A percentile compares a stretch with the other conserved stretches of the same genome.
Conservation (phyloP, 2,113 vertebrate genomes). For the Pteropus alecto region DNA sequence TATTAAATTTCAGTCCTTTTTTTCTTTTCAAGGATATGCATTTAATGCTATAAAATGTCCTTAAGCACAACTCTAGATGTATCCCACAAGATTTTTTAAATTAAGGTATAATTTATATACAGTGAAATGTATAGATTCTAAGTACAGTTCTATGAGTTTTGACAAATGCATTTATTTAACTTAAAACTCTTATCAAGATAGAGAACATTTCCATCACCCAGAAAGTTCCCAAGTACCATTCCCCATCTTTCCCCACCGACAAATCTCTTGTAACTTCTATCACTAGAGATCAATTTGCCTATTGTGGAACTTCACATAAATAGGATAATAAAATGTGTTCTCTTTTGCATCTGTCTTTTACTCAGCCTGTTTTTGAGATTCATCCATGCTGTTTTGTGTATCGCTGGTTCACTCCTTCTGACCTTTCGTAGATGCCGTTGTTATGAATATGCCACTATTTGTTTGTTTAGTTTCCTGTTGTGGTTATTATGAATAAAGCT, state of each 20-base stretch:
- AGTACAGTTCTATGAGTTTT: not conserved
- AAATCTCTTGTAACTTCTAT: not conserved
- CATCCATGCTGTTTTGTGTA: not conserved
- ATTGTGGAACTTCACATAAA: not conserved
- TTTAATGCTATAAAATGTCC: not conserved
- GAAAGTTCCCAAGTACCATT: not conserved
- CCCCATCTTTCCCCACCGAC: not conserved
- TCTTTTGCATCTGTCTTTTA: not conserved
- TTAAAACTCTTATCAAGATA: not conserved
- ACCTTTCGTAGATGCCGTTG: not conserved
- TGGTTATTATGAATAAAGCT: not conserved
- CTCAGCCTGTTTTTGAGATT: not conserved
- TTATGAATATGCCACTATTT: not conserved
- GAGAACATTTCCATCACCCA: not conserved
- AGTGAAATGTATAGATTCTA: not conserved
- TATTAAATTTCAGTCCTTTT: not conserved
- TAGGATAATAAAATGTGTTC: not conserved
- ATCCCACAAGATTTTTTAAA: not conserved
- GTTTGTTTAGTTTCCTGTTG: not conserved
- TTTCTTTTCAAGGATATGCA: not conserved
- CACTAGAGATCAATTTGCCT: not conserved
- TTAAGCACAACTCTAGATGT: not conserved
- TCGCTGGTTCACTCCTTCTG: not conserved
- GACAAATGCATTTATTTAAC: not conserved
- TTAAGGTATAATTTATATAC: not conserved